Evolutionary conservation across 1,140 invertebrate genomes (phyloP).

Genomic region (Trialeurodes vaporariorum): DNA sequence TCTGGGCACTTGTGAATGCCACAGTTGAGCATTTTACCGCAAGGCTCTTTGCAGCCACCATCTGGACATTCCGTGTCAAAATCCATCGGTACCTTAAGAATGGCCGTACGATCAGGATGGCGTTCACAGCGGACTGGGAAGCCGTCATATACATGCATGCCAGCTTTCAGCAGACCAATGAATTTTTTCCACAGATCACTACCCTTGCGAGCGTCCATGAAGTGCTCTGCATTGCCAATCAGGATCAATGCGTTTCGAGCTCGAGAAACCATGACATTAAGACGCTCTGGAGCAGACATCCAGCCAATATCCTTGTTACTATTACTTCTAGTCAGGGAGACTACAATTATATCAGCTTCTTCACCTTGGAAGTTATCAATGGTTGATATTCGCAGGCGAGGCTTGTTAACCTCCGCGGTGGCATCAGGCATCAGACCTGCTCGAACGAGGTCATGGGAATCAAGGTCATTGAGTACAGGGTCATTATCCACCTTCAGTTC

Average conservation of each 20-base stretch:
- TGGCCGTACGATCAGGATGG: neutral
- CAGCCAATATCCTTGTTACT: conserved; percentile 57
- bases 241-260: conserved; percentile 58
- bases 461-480: neutral
- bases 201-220: neutral
- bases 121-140: neutral
- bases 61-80: neutral
- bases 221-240: conserved; percentile 36
- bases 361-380: conserved; percentile 80
- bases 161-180: neutral
- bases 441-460: neutral
- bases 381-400: conserved; percentile 42
- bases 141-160: neutral
- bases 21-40: neutral
- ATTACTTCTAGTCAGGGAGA: conserved; percentile 71
- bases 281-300: conserved; percentile 47
- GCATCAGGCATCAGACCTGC: neutral
- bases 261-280: conserved; percentile 71
- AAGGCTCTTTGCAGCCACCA: neutral
- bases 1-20: neutral
- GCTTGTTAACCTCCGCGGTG: conserved; percentile 11
- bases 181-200: neutral
- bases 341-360: conserved; percentile 68
- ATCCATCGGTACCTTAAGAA: neutral
- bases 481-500: neutral